Conservation (phyloP, 2,888 invertebrate genomes). For the Geotrupes spiniger region DNA sequence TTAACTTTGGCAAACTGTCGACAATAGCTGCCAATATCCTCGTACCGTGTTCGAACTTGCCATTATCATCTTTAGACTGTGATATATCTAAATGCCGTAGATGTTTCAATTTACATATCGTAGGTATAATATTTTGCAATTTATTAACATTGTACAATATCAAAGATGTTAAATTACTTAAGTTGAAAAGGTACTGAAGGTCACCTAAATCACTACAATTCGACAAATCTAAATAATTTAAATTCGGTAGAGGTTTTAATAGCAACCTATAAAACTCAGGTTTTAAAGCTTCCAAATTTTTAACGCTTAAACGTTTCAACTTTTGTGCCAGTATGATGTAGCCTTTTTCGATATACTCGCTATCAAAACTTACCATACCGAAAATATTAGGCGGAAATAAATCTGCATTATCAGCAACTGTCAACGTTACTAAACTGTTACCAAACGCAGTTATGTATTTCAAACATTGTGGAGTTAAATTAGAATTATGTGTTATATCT, state of each 20-base stretch:
- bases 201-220: slow-evolving; percentile 63
- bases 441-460: slow-evolving; percentile 67
- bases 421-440: slow-evolving; percentile 65
- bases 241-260: slow-evolving; percentile 57
- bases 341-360: slow-evolving; percentile 48
- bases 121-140: slow-evolving; percentile 60
- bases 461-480: slow-evolving; percentile 62
- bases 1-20: slow-evolving; percentile 68
- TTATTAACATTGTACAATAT: slow-evolving; percentile 78
- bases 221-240: slow-evolving; percentile 71
- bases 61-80: slow-evolving; percentile 65
- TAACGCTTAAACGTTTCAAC: slow-evolving; percentile 59
- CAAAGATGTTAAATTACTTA: slow-evolving; percentile 69
- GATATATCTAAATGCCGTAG: slow-evolving; percentile 82
- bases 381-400: slow-evolving; percentile 52
- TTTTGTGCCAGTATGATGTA: slow-evolving; percentile 60
- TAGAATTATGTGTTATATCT: slow-evolving; percentile 71
- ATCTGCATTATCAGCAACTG: slow-evolving; percentile 67
- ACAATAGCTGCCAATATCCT: slow-evolving; percentile 69
- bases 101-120: slow-evolving; percentile 58
- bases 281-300: slow-evolving; percentile 53
- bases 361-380: slow-evolving; percentile 26
- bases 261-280: slow-evolving; percentile 56
- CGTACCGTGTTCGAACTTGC: slow-evolving; percentile 74
- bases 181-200: slow-evolving; percentile 55